These are phyloP conservation scores for Pipra filicauda DNA, from an alignment of 2,113 vertebrate genomes.

Conservation along the genomic window DNA sequence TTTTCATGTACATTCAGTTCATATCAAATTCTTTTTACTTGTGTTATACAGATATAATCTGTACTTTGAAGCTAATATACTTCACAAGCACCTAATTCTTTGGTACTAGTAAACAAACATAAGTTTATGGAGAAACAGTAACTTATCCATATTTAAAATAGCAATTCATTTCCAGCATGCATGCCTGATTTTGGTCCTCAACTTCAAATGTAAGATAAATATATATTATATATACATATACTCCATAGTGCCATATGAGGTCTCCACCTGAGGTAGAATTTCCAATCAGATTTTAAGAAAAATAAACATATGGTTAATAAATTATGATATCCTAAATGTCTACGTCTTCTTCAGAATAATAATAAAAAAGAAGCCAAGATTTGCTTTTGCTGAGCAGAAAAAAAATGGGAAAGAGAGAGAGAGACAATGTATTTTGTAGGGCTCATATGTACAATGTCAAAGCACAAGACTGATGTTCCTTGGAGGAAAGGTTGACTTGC, in stretches of 20 bases:
- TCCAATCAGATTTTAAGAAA: conserved; percentile 3
- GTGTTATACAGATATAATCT: not conserved
- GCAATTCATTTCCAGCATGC: not conserved
- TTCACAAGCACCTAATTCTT: not conserved
- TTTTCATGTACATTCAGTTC: not conserved
- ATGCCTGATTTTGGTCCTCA: not conserved
- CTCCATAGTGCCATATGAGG: not conserved
- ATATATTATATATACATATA: not conserved
- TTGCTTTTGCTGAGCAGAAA: not conserved
- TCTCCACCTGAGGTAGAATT: not conserved
- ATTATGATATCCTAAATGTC: conserved; percentile 19
- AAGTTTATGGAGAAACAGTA: not conserved
- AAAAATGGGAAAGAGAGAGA: not conserved
- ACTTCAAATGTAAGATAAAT: not conserved
- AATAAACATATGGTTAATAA: conserved; percentile 17
- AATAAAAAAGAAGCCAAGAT: not conserved
- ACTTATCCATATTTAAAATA: not conserved
- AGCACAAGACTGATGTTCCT: not conserved
- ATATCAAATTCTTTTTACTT: not conserved
- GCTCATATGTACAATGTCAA: fast-evolving
- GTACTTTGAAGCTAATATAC: not conserved
- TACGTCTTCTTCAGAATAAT: not conserved
- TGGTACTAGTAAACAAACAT: not conserved
- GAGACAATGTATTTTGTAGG: not conserved
- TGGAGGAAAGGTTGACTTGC: not conserved